phyloP scores from a whole-genome alignment of 2,888 invertebrate genomes.

The Saturnia japonica region DNA sequence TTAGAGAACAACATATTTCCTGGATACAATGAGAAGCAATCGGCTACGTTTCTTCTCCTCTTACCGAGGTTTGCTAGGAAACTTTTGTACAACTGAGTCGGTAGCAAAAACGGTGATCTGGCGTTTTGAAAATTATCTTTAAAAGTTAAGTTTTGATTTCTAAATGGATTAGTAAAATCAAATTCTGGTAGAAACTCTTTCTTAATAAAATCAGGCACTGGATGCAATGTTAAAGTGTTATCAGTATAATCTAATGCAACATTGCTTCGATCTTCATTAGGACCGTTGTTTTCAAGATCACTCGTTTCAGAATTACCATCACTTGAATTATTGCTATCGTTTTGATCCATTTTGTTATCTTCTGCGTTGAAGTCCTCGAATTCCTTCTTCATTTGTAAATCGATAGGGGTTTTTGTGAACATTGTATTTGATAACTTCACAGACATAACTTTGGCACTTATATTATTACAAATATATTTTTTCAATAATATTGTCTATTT shows the following conservation, averaged over 20 bases:
- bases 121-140: constrained; percentile 67
- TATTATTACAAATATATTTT: constrained; percentile 22
- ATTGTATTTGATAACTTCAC: constrained; percentile 69
- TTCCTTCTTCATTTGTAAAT: constrained; percentile 74
- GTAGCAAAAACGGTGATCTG: constrained; percentile 83
- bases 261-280: constrained; percentile 54
- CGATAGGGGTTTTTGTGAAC: constrained; percentile 69
- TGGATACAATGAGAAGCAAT: constrained; percentile 74
- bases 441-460: constrained; percentile 68
- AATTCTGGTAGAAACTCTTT: constrained; percentile 77
- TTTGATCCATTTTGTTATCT: constrained; percentile 61
- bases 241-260: constrained; percentile 70
- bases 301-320: constrained; percentile 72
- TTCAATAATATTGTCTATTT: constrained; percentile 56
- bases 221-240: constrained; percentile 65
- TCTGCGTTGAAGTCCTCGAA: constrained; percentile 66
- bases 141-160: constrained; percentile 66
- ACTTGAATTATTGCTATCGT: constrained; percentile 67
- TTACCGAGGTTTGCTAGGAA: constrained; percentile 85
- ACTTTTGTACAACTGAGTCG: constrained; percentile 90
- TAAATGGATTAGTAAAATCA: constrained; percentile 70
- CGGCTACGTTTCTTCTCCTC: constrained; percentile 70
- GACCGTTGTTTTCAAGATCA: constrained; percentile 69
- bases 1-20: constrained; percentile 82
- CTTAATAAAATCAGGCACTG: constrained; percentile 76